Percentiles rank a stretch among this genome's conserved stretches.
Evolutionary conservation across 2,888 invertebrate genomes (phyloP).

Genomic region (Yponomeuta cagnagella): DNA sequence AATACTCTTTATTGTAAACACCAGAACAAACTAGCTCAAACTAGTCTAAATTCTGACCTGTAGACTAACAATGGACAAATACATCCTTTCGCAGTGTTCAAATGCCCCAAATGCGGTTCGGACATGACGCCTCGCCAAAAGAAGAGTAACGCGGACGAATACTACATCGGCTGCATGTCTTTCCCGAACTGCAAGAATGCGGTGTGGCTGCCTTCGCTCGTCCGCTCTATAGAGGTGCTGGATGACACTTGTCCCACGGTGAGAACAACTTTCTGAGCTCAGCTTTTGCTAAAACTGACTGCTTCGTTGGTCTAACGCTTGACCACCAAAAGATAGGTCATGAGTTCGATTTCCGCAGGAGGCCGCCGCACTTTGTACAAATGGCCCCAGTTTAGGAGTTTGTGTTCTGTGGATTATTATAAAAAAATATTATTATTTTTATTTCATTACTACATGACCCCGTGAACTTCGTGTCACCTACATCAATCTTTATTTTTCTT

Average conservation of each 20-base stretch:
- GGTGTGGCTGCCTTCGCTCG: slow-evolving; percentile 86
- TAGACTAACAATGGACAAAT: neutral
- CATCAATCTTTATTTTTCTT: no score
- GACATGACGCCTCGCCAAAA: slow-evolving; percentile 82
- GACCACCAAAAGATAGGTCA: no score
- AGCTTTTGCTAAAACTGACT: no score
- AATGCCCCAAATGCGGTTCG: slow-evolving; percentile 85
- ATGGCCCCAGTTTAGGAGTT: no score
- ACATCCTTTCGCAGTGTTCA: slow-evolving; percentile 57
- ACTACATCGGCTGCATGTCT: slow-evolving; percentile 84
- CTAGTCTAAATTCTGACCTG: no score
- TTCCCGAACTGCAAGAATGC: slow-evolving; percentile 88
- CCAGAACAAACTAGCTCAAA: no score
- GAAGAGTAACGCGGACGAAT: slow-evolving; percentile 81
- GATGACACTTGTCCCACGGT: slow-evolving; percentile 78
- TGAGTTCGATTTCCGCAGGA: no score
- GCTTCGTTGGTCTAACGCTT: no score
- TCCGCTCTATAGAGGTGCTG: slow-evolving; percentile 79
- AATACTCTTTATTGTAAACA: neutral
- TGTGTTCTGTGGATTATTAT: no score
- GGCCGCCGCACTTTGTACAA: neutral
- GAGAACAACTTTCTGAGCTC: slow-evolving; percentile 22
- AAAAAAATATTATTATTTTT: no score
- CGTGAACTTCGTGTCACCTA: no score
- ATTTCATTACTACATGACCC: no score